Evolutionary conservation across 2,888 invertebrate genomes (phyloP), one percentile per base, ranked within the genome.

Genomic region (Norana najaformis): DNA sequence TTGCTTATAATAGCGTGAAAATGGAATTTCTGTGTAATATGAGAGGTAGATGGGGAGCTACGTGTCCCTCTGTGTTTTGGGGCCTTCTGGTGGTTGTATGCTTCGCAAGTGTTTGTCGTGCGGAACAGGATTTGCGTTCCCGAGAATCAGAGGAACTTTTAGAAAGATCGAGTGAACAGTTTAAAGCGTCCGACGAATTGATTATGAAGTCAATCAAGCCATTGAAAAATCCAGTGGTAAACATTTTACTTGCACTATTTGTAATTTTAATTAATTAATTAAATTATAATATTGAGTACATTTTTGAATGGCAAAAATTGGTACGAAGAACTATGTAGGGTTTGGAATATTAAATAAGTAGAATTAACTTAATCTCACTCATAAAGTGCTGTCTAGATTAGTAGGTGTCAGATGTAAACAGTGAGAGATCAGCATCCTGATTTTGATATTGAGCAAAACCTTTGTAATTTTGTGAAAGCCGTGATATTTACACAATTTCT

Each of bases 161-260:
- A 6, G n/a, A n/a, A 69, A n/a, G 69, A n/a, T 69, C 69, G 8
- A 69, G 69, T n/a, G 69, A 47, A 47, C 47, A 47, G 23, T 47
- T 47, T 23, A 47, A 69, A 69, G 69, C 30, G 69, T 69, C 69
- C 6, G 69, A 69, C n/a, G 69, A 69, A 69, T n/a, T n/a, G 30
- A 30, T 69, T n/a, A 69, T 69, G 69, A 69, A n/a, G 69, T 69
- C 69, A 69, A 69, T 69, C 30, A 69, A 69, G 69, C 69, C 69
- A n/a, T 69, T 69, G 69, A 69, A 69, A 69, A 69, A 69, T 69
- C n/a, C 69, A 30, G 69, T 69, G 69, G 69, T 69, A 69, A 69
- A 69, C n/a, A 16, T n/a, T n/a, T 53, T n/a, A n/a, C n/a, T 30
- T 41, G 18, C n/a, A 69, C 16, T n/a, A n/a, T n/a, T 69, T n/a